Percentiles rank a stretch among this genome's conserved stretches.
phyloP scores from a whole-genome alignment of 2,888 invertebrate genomes.

The Drosophila hamatofila region DNA sequence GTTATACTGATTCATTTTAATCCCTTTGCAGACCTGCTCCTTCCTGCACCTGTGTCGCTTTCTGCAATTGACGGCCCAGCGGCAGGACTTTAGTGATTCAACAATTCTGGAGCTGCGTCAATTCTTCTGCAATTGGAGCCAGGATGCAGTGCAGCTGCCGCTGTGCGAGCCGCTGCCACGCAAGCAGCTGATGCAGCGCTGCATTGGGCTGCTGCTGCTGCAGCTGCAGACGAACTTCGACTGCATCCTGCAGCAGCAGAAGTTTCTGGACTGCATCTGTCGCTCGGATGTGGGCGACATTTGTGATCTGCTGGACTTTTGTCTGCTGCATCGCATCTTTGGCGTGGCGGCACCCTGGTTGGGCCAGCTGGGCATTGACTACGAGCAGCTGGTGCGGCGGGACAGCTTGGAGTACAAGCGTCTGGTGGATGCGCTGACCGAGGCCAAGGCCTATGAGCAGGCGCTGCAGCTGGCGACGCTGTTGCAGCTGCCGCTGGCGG shows the following conservation, averaged over 20 bases:
- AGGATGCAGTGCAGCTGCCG: slow-evolving; percentile 80
- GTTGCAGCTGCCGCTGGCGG: slow-evolving; percentile 84
- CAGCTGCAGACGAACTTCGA: slow-evolving; percentile 88
- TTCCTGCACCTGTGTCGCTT: slow-evolving; percentile 88
- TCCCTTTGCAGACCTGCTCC: slow-evolving; percentile 88
- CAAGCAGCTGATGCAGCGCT: slow-evolving; percentile 86
- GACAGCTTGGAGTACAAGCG: slow-evolving; percentile 85
- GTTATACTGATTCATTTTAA: no score
- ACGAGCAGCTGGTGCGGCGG: slow-evolving; percentile 72
- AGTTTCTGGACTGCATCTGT: slow-evolving; percentile 88
- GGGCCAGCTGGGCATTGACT: slow-evolving; percentile 67
- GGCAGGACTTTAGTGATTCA: slow-evolving; percentile 86
- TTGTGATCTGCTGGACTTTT: slow-evolving; percentile 85
- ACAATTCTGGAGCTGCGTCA: slow-evolving; percentile 84
- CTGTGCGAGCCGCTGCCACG: slow-evolving; percentile 84
- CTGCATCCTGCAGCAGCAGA: slow-evolving; percentile 88
- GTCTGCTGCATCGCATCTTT: slow-evolving; percentile 86
- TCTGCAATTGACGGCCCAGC: slow-evolving; percentile 86
- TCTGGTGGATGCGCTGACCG: slow-evolving; percentile 85
- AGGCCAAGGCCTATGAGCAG: slow-evolving; percentile 85
- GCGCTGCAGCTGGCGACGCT: slow-evolving; percentile 86
- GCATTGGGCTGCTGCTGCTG: slow-evolving; percentile 87
- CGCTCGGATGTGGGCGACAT: slow-evolving; percentile 87
- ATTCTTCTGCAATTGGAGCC: slow-evolving; percentile 82
- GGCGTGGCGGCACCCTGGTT: slow-evolving; percentile 86